Evolutionary conservation across 2,888 invertebrate species (phyloP).

Genomic region (Anodontia alba): DNA sequence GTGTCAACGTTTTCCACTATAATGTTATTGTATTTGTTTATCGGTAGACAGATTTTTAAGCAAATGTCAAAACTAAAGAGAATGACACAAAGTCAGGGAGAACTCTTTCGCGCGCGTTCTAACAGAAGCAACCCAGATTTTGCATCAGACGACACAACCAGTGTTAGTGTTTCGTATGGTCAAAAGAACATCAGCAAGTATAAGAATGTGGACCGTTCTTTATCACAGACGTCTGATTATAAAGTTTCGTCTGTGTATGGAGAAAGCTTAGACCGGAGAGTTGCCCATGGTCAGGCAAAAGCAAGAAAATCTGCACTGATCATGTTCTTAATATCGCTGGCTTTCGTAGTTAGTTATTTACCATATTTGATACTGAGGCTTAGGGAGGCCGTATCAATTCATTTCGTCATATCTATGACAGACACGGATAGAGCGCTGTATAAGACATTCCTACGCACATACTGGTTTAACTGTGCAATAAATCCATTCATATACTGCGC

Average conservation of each 20-base stretch:
- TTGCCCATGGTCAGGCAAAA: constrained; percentile 18
- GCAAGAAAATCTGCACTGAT: constrained; percentile 63
- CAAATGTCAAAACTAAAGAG: constrained; percentile 25
- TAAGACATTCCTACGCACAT: constrained; percentile 62
- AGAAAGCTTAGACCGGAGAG: background rate
- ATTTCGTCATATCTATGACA: constrained; percentile 52
- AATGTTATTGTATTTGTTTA: constrained; percentile 33
- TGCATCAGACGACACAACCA: background rate
- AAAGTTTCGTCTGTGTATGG: constrained; percentile 16
- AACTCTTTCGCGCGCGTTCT: background rate
- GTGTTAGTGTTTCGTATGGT: background rate
- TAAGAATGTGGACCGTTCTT: background rate
- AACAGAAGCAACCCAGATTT: background rate
- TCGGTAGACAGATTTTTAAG: constrained; percentile 33
- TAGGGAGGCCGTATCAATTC: constrained; percentile 37
- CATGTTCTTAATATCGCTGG: constrained; percentile 66
- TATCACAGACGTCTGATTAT: background rate
- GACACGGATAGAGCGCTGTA: constrained; percentile 53
- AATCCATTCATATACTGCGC: constrained; percentile 75
- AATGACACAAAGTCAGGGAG: background rate
- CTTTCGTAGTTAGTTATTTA: constrained; percentile 61
- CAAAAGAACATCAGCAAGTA: background rate
- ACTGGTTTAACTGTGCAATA: constrained; percentile 68
- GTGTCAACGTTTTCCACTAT: constrained; percentile 25
- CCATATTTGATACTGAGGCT: constrained; percentile 62